A percentile compares a stretch with the other conserved stretches of the same genome.
Evolutionary conservation across 2,113 vertebrate genomes (phyloP).

Genomic region (Xerus inauris): DNA sequence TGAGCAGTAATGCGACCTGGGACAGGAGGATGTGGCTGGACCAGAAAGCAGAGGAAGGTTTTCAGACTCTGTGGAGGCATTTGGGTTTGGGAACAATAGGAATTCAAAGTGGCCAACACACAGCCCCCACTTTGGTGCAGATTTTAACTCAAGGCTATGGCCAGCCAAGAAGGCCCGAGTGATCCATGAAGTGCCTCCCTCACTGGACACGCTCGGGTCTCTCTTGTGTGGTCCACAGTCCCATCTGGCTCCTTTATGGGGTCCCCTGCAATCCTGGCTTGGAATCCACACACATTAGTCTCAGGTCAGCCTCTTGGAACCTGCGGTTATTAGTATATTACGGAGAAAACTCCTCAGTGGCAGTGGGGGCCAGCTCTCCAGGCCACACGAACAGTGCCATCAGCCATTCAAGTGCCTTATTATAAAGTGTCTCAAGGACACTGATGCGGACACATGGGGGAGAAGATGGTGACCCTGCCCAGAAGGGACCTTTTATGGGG

Average conservation of each 20-base stretch:
- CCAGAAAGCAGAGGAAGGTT: background rate
- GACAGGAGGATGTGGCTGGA: too few species aligned
- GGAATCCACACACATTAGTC: conserved; percentile 81
- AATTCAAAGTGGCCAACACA: background rate
- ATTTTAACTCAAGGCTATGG: background rate
- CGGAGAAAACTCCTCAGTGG: conserved; percentile 81
- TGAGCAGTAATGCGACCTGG: rapidly evolving
- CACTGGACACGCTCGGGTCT: background rate
- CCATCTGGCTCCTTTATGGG: conserved; percentile 83
- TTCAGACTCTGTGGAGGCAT: background rate
- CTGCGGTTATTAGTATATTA: conserved; percentile 85
- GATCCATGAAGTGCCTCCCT: background rate
- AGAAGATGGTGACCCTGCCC: conserved; percentile 3
- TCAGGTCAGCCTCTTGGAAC: conserved; percentile 84
- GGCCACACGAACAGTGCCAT: conserved; percentile 86
- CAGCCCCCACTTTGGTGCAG: background rate
- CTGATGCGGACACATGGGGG: background rate
- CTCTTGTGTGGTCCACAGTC: conserved; percentile 77
- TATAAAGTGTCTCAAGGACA: conserved; percentile 64
- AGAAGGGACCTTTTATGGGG: background rate
- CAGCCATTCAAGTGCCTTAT: conserved; percentile 79
- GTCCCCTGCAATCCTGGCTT: conserved; percentile 83
- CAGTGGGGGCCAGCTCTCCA: conserved; percentile 81
- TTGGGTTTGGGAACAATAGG: background rate
- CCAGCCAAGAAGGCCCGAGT: background rate